Evolutionary conservation across 2,113 vertebrate species (phyloP).

Genomic region (Psilopogon haemacephalus): DNA sequence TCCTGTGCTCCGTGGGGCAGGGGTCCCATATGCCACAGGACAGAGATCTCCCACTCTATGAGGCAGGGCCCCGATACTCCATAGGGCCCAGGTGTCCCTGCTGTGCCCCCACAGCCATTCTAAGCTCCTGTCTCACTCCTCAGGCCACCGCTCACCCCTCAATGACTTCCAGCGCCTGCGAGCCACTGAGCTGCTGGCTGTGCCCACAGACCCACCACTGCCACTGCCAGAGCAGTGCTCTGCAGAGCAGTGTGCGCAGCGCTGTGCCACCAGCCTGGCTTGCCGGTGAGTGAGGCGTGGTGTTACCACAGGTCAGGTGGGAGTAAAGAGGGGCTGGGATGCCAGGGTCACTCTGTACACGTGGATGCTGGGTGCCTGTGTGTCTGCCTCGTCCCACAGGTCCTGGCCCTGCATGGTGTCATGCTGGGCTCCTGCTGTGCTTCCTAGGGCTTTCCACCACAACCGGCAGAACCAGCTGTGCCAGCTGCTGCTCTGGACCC

Average conservation of each 20-base stretch:
- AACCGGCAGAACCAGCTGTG: conserved; percentile 82
- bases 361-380: background rate
- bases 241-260: conserved; percentile 85
- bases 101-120: background rate
- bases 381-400: rapidly evolving
- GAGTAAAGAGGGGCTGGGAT: background rate
- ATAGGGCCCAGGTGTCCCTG: rapidly evolving
- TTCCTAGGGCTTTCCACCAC: conserved; percentile 87
- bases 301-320: rapidly evolving
- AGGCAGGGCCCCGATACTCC: background rate
- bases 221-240: conserved; percentile 22
- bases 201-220: background rate
- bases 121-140: background rate
- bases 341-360: rapidly evolving
- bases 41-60: background rate
- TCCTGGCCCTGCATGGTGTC: background rate
- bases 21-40: background rate
- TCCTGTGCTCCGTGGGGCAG: background rate
- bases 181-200: conserved; percentile 80
- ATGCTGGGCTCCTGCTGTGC: rapidly evolving
- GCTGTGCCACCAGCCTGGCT: conserved; percentile 75
- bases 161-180: conserved; percentile 93
- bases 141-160: conserved; percentile 85
- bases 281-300: conserved; percentile 80
- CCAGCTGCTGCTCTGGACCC: conserved; percentile 89